A percentile compares a stretch with the other conserved stretches of the same genome.
Conservation (phyloP, 1,140 invertebrate species). For the Thaumetopoea pityocampa region DNA sequence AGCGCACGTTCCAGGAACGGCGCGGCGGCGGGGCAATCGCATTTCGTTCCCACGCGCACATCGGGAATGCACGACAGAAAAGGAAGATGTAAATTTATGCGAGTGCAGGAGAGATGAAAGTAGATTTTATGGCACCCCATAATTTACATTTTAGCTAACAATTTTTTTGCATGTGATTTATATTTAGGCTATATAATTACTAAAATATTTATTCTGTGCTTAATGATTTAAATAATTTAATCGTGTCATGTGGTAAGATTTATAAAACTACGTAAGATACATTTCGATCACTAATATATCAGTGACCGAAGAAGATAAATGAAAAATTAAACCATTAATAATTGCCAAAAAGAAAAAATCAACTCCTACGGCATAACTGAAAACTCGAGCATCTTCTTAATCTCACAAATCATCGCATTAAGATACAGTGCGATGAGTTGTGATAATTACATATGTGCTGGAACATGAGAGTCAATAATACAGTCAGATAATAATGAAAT, state of each 20-base stretch:
- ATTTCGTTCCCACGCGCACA: slow-evolving; percentile 52
- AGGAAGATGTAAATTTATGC: slow-evolving; percentile 16
- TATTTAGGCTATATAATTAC: neutral
- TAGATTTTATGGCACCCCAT: slow-evolving; percentile 12
- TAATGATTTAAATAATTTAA: too few relatives aligned
- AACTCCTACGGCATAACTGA: too few relatives aligned
- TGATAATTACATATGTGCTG: slow-evolving; percentile 2
- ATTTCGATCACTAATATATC: too few relatives aligned
- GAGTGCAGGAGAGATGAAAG: slow-evolving; percentile 9
- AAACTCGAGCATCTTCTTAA: too few relatives aligned
- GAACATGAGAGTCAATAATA: neutral
- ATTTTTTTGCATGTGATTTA: neutral
- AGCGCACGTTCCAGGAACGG: slow-evolving; percentile 51
- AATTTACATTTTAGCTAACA: slow-evolving; percentile 28
- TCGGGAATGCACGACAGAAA: slow-evolving; percentile 38
- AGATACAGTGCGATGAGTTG: too few relatives aligned
- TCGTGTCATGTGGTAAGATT: too few relatives aligned
- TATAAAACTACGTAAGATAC: too few relatives aligned
- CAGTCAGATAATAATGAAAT: slow-evolving; percentile 33
- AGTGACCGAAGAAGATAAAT: too few relatives aligned
- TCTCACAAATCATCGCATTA: too few relatives aligned
- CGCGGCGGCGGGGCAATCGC: slow-evolving; percentile 24
- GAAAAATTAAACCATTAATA: too few relatives aligned
- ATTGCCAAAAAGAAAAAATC: too few relatives aligned
- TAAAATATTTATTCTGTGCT: too few relatives aligned